Conservation (phyloP, 2,888 invertebrate genomes). For the Drosophila koepferae region DNA sequence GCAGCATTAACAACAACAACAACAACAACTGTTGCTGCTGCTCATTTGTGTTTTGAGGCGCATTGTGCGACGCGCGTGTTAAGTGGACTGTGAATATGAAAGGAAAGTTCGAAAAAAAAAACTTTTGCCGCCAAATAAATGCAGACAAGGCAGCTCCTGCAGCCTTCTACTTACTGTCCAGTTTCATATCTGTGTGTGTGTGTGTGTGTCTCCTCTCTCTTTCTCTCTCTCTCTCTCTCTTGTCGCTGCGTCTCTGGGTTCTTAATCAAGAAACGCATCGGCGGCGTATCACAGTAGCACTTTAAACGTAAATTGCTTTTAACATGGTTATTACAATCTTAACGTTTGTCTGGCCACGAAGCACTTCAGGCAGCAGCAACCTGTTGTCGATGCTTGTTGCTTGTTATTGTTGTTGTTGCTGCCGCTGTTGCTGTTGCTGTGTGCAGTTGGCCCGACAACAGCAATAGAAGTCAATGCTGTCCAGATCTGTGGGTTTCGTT, state of each 20-base stretch:
- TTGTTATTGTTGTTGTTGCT: conserved; percentile 33
- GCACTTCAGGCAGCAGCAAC: conserved; percentile 73
- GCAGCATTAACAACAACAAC: conserved; percentile 58
- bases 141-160: conserved; percentile 46
- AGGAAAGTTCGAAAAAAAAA: conserved; percentile 72
- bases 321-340: conserved; percentile 83
- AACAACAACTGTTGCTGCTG: conserved; percentile 49
- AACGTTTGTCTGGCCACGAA: conserved; percentile 78
- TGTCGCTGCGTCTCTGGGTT: conserved; percentile 56
- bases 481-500: conserved; percentile 30
- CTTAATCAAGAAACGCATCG: conserved; percentile 82
- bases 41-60: conserved; percentile 80
- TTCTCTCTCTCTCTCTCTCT: conserved; percentile 7
- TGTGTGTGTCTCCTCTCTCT: conserved; percentile 13
- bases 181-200: conserved; percentile 8
- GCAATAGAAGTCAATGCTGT: conserved; percentile 44
- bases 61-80: conserved; percentile 82
- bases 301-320: conserved; percentile 85
- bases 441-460: conserved; percentile 34
- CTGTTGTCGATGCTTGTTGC: conserved; percentile 50
- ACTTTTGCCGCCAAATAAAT: conserved; percentile 78
- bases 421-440: conserved; percentile 21
- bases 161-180: conserved; percentile 39
- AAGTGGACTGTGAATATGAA: conserved; percentile 83
- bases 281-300: conserved; percentile 84